Percentiles rank a stretch among this genome's conserved stretches.
Conservation (phyloP, 2,888 invertebrate genomes). For the Drymonia ruficornis region DNA sequence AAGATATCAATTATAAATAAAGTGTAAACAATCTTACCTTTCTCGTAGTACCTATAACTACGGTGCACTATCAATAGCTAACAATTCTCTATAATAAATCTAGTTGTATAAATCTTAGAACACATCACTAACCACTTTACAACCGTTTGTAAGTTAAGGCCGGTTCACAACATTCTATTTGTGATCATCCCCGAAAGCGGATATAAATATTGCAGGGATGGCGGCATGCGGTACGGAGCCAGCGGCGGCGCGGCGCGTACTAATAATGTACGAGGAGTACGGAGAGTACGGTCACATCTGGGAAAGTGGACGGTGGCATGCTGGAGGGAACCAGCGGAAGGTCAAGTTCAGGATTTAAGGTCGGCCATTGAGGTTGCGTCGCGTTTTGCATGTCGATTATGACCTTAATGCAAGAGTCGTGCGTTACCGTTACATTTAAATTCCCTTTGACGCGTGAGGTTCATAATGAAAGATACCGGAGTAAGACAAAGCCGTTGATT, state of each 20-base stretch:
- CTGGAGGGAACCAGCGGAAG: constrained; percentile 59
- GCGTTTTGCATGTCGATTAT: constrained; percentile 32
- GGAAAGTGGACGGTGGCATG: constrained; percentile 56
- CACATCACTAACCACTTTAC: constrained; percentile 50
- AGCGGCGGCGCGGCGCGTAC: constrained; percentile 33
- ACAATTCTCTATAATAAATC: constrained; percentile 18
- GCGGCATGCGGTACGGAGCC: constrained; percentile 27
- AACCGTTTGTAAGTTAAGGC: constrained; percentile 39
- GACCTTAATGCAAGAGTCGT: constrained; percentile 5
- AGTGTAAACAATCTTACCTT: neutral
- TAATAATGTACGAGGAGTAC: constrained; percentile 32
- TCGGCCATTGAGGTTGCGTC: constrained; percentile 41
- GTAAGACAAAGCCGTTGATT: constrained; percentile 1
- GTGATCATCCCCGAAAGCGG: constrained; percentile 22
- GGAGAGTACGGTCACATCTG: constrained; percentile 43
- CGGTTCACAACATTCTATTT: constrained; percentile 15
- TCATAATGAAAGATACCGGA: neutral
- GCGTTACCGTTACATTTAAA: constrained; percentile 19
- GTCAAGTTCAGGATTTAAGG: constrained; percentile 71
- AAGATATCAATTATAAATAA: neutral
- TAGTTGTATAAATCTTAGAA: constrained; percentile 32
- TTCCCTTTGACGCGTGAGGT: constrained; percentile 21
- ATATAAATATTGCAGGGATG: constrained; percentile 23
- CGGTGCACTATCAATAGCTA: neutral
- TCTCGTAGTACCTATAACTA: neutral